Percentiles rank a stretch among this genome's conserved stretches.
Conservation (phyloP, 2,113 vertebrate genomes). For the Gopherus evgoodei region DNA sequence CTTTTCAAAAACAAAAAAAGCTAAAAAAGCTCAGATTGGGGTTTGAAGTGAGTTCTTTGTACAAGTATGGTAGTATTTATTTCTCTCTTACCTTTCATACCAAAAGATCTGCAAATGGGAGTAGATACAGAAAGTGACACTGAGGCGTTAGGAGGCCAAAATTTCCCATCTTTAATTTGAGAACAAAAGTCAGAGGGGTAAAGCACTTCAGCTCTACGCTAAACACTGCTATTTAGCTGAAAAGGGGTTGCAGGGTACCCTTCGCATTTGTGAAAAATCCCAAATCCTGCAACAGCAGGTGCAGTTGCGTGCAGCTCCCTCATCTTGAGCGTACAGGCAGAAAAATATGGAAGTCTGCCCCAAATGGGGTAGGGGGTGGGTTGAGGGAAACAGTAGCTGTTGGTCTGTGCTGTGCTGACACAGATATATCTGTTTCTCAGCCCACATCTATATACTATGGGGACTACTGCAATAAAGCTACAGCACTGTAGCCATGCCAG, state of each 20-base stretch:
- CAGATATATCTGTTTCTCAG: background rate
- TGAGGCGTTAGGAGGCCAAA: background rate
- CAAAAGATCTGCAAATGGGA: background rate
- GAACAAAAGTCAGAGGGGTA: background rate
- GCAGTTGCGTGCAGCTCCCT: background rate
- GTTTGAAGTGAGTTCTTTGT: background rate
- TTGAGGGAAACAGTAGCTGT: background rate
- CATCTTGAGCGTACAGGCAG: background rate
- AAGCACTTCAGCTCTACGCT: background rate
- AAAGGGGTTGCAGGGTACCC: background rate
- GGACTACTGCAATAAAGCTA: background rate
- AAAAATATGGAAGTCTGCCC: background rate
- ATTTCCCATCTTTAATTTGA: background rate
- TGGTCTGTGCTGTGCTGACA: background rate
- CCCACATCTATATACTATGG: background rate
- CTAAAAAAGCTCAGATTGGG: background rate
- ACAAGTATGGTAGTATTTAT: background rate
- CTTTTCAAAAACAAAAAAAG: background rate
- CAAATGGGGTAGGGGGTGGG: background rate
- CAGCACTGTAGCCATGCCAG: background rate
- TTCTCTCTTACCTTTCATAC: background rate
- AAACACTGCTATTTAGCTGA: background rate
- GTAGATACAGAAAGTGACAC: accelerated
- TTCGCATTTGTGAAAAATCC: background rate
- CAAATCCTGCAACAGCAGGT: background rate